These are phyloP conservation scores for Papilio polyxenes DNA, from an alignment of 1,140 invertebrate genomes.

Conservation along the genomic window DNA sequence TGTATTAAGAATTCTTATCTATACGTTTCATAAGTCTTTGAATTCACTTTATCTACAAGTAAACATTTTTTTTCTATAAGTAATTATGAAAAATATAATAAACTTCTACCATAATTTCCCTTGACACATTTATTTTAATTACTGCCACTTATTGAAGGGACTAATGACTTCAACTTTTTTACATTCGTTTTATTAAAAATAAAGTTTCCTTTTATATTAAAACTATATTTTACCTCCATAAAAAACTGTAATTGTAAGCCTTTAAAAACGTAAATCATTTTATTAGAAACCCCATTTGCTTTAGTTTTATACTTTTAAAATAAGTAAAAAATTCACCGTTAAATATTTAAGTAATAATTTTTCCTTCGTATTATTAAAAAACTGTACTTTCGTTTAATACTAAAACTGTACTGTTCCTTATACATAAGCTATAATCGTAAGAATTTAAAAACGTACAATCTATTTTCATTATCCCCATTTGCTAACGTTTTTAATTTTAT, in stretches of 20 bases:
- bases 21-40: not conserved
- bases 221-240: not conserved
- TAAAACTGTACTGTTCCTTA: not conserved
- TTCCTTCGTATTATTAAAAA: not conserved
- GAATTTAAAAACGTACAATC: not conserved
- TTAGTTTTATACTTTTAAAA: too few relatives aligned
- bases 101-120: not conserved
- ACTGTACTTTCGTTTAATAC: not conserved
- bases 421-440: not conserved
- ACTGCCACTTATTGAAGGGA: constrained; percentile 3
- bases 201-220: not conserved
- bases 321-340: not conserved
- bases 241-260: not conserved
- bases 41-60: not conserved
- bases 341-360: not conserved
- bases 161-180: not conserved
- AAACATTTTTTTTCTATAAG: constrained; percentile 2
- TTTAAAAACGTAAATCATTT: not conserved
- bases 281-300: too few relatives aligned
- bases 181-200: not conserved
- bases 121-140: constrained; percentile 1
- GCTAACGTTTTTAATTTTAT: too few relatives aligned
- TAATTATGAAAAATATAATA: not conserved
- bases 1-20: not conserved
- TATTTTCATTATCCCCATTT: too few relatives aligned